These are phyloP conservation scores for Takifugu ocellatus DNA, from an alignment of 2,797 vertebrate genomes.

Conservation along the genomic window DNA sequence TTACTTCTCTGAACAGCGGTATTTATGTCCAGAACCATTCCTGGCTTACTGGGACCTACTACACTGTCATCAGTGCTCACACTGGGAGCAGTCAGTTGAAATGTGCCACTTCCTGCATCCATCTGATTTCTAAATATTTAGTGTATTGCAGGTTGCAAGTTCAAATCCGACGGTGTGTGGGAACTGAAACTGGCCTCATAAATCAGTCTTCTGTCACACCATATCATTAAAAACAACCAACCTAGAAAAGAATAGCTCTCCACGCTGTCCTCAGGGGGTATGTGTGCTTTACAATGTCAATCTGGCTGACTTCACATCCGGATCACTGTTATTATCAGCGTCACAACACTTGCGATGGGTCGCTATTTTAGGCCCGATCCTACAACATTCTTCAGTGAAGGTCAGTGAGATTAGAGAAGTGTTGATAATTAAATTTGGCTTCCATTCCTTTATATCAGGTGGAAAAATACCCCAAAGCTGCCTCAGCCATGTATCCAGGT, in stretches of 20 bases:
- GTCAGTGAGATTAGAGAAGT: conserved; percentile 11
- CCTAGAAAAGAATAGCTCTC: conserved; percentile 54
- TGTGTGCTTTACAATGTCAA: conserved; percentile 46
- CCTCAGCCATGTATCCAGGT: too few species aligned
- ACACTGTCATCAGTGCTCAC: too few species aligned
- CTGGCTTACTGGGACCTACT: too few species aligned
- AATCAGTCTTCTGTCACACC: conserved; percentile 61
- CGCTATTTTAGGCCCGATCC: conserved; percentile 32
- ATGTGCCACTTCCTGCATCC: too few species aligned
- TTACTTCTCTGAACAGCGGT: too few species aligned
- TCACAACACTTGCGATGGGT: conserved; percentile 32
- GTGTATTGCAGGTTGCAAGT: conserved; percentile 21
- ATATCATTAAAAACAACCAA: conserved; percentile 62
- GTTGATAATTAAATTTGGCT: neutral
- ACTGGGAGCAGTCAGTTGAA: too few species aligned
- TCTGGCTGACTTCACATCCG: conserved; percentile 51
- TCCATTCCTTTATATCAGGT: neutral
- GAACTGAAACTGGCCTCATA: conserved; percentile 52
- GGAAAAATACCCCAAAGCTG: neutral
- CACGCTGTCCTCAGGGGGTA: conserved; percentile 52
- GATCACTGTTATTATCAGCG: conserved; percentile 62
- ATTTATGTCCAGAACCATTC: too few species aligned
- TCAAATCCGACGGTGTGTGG: conserved; percentile 32
- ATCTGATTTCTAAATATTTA: conserved; percentile 27
- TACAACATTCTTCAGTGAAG: conserved; percentile 34